phyloP scores from a whole-genome alignment of 2,113 vertebrate genomes.

The Bos indicus region DNA sequence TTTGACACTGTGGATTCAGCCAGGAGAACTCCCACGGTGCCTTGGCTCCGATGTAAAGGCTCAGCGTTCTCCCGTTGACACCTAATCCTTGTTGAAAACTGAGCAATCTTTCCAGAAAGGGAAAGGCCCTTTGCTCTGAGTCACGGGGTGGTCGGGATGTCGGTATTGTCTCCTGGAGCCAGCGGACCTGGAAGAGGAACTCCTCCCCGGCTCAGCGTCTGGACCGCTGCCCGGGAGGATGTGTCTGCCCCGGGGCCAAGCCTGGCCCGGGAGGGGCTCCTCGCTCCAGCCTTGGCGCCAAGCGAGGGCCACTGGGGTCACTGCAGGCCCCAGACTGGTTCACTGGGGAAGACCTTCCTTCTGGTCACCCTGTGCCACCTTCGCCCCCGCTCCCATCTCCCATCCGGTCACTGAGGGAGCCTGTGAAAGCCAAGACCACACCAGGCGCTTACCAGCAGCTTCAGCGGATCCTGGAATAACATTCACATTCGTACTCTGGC shows the following conservation, averaged over 20 bases:
- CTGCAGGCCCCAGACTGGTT: background rate
- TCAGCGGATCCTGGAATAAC: background rate
- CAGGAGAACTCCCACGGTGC: background rate
- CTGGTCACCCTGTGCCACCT: background rate
- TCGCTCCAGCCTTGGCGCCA: background rate
- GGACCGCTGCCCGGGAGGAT: background rate
- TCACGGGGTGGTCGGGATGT: background rate
- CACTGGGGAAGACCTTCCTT: background rate
- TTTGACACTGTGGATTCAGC: background rate
- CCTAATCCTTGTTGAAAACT: background rate
- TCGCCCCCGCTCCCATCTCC: fast-evolving
- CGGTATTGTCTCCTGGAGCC: slow-evolving; percentile 12
- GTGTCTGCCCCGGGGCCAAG: background rate
- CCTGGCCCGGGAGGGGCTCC: background rate
- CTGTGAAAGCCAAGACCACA: background rate
- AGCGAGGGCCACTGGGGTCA: background rate
- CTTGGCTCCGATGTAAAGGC: background rate
- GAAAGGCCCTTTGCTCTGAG: slow-evolving; percentile 39
- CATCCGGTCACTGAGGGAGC: background rate
- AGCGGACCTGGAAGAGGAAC: background rate
- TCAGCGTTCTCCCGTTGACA: background rate
- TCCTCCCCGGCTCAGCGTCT: background rate
- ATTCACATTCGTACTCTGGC: fast-evolving
- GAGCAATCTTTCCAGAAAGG: slow-evolving; percentile 27
- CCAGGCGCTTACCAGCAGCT: background rate